Conservation (phyloP, 2,113 vertebrate species). For the Neogobius melanostomus region DNA sequence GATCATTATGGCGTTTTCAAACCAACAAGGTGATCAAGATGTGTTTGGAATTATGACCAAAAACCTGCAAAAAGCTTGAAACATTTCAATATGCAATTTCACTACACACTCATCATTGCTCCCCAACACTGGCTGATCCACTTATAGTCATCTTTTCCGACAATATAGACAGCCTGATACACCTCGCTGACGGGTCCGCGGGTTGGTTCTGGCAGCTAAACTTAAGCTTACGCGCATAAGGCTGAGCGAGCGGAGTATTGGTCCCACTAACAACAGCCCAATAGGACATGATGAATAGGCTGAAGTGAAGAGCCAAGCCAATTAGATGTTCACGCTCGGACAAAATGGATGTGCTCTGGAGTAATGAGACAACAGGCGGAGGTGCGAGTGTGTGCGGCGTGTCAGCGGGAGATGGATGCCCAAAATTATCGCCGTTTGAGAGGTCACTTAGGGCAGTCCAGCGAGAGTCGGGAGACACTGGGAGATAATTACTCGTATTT, state of each 20-base stretch:
- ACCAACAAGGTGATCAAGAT: too few relatives aligned
- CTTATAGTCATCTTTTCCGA: background rate
- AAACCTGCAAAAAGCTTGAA: too few relatives aligned
- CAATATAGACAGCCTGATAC: background rate
- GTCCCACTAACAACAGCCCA: constrained; percentile 66
- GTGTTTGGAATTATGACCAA: too few relatives aligned
- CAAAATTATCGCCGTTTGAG: constrained; percentile 18
- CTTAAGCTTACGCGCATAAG: constrained; percentile 4
- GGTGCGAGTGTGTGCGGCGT: constrained; percentile 34
- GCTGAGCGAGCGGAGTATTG: constrained; percentile 38
- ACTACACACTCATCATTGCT: background rate
- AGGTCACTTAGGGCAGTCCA: background rate
- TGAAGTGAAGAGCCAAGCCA: constrained; percentile 56
- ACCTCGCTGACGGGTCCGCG: background rate
- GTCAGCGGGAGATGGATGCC: constrained; percentile 9
- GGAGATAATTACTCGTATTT: constrained; percentile 11
- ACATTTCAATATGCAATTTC: too few relatives aligned
- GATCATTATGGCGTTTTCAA: too few relatives aligned
- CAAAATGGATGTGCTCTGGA: constrained; percentile 62
- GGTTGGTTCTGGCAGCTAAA: background rate
- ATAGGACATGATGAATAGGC: constrained; percentile 70
- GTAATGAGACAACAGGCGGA: constrained; percentile 38
- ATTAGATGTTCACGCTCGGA: constrained; percentile 73
- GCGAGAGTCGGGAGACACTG: background rate
- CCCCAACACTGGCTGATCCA: background rate